Evolutionary conservation across 2,797 vertebrate genomes (phyloP).

Genomic region (Gobio occitaniae): DNA sequence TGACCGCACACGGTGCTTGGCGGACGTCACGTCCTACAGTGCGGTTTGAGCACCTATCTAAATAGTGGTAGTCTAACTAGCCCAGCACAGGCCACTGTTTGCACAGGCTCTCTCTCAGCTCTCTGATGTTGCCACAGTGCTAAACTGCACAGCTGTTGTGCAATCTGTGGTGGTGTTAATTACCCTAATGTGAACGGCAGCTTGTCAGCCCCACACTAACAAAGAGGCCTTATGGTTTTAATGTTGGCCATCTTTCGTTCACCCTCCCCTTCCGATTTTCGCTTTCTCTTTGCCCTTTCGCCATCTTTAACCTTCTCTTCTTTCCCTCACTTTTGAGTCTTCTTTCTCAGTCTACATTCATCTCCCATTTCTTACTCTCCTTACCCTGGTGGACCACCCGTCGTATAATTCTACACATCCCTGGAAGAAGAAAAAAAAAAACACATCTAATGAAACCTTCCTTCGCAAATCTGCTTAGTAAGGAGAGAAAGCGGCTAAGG

Average conservation of each 20-base stretch:
- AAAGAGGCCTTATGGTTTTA: conserved; percentile 89
- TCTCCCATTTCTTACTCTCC: conserved; percentile 17
- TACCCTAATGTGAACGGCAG: conserved; percentile 96
- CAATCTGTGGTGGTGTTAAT: conserved; percentile 97
- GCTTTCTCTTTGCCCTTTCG: conserved; percentile 60
- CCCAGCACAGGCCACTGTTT: conserved; percentile 73
- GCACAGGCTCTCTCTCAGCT: conserved; percentile 78
- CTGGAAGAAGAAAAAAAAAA: conserved; percentile 61
- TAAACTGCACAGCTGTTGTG: conserved; percentile 97
- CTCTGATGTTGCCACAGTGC: conserved; percentile 89
- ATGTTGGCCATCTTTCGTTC: conserved; percentile 79
- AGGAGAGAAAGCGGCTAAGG: conserved; percentile 67
- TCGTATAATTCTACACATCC: conserved; percentile 65
- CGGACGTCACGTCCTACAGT: not conserved
- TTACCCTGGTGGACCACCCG: conserved; percentile 68
- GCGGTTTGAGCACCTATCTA: conserved; percentile 43
- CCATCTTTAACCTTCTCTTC: conserved; percentile 43
- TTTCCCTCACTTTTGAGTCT: not conserved
- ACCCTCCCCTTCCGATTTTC: conserved; percentile 67
- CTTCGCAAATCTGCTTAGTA: conserved; percentile 80
- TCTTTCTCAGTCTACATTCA: conserved; percentile 15
- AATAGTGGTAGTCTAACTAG: conserved; percentile 42
- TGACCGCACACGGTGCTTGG: conserved; percentile 10
- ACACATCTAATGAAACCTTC: conserved; percentile 81
- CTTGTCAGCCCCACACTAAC: conserved; percentile 92